A percentile compares a stretch with the other conserved stretches of the same genome.
phyloP scores from a whole-genome alignment of 1,140 invertebrate genomes.

The Vanessa tameamea region DNA sequence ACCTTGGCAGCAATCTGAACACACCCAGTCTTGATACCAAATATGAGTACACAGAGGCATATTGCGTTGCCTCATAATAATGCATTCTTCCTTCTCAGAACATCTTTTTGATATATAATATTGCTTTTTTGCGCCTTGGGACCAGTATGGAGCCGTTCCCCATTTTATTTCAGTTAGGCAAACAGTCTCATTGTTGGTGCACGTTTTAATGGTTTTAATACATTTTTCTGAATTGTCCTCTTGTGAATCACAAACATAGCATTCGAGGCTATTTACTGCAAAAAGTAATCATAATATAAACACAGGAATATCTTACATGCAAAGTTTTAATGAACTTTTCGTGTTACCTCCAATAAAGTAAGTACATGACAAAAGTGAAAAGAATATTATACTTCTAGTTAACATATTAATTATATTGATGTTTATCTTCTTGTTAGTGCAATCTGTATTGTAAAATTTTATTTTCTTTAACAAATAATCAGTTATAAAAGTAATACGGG shows the following conservation, averaged over 20 bases:
- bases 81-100: slow-evolving; percentile 90
- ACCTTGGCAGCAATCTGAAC: slow-evolving; percentile 97
- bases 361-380: background rate
- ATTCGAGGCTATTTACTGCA: slow-evolving; percentile 83
- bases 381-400: background rate
- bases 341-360: background rate
- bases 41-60: slow-evolving; percentile 94
- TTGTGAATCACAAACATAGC: slow-evolving; percentile 17
- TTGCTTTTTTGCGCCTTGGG: slow-evolving; percentile 94
- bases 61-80: slow-evolving; percentile 83
- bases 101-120: slow-evolving; percentile 97
- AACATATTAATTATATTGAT: background rate
- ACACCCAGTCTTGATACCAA: slow-evolving; percentile 99
- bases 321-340: too few species aligned
- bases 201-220: slow-evolving; percentile 94
- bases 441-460: background rate
- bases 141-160: slow-evolving; percentile 97
- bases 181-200: slow-evolving; percentile 91
- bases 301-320: background rate
- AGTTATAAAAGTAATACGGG: background rate
- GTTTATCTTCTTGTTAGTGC: background rate
- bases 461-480: background rate
- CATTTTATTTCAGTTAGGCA: slow-evolving; percentile 94
- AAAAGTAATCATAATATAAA: background rate
- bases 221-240: slow-evolving; percentile 84